These are phyloP conservation scores for Palythoa grandiflora DNA, from an alignment of 92 coral and sea anemone species.

Conservation along the genomic window DNA sequence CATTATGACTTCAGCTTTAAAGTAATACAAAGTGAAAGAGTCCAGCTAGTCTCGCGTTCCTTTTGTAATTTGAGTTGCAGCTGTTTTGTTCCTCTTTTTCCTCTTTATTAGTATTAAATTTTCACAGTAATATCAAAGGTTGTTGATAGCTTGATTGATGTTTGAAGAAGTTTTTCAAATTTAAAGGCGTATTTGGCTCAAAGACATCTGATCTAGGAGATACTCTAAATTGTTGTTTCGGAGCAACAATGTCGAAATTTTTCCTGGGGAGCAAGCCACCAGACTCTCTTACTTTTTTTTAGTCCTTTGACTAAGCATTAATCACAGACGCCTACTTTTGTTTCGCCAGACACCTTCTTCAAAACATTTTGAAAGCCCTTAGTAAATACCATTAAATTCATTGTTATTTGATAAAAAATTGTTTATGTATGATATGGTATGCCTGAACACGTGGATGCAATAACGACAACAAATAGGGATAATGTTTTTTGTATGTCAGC, in stretches of 20 bases:
- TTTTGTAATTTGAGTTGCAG: constrained; percentile 8
- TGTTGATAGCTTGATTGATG: constrained; percentile 35
- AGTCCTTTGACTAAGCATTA: no score
- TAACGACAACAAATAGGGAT: no score
- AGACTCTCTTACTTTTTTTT: no score
- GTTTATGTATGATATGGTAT: no score
- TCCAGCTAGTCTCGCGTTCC: neutral
- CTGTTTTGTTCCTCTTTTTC: constrained; percentile 19
- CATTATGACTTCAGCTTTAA: constrained; percentile 15
- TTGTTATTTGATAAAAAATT: no score
- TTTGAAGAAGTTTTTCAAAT: constrained; percentile 23
- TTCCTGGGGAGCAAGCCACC: neutral
- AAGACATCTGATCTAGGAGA: constrained; percentile 19
- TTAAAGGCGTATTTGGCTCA: constrained; percentile 31
- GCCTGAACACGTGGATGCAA: no score
- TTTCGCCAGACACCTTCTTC: no score
- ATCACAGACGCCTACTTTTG: no score
- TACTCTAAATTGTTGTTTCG: constrained; percentile 31
- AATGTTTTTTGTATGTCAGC: no score
- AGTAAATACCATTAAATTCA: no score
- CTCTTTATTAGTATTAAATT: constrained; percentile 15
- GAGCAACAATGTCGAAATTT: neutral
- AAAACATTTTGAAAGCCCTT: no score
- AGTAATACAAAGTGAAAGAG: constrained; percentile 27
- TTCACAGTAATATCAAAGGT: constrained; percentile 8